A percentile compares a stretch with the other conserved stretches of the same genome.
Evolutionary conservation across 1,140 invertebrate species (phyloP).

Genomic region (Wasmannia auropunctata): DNA sequence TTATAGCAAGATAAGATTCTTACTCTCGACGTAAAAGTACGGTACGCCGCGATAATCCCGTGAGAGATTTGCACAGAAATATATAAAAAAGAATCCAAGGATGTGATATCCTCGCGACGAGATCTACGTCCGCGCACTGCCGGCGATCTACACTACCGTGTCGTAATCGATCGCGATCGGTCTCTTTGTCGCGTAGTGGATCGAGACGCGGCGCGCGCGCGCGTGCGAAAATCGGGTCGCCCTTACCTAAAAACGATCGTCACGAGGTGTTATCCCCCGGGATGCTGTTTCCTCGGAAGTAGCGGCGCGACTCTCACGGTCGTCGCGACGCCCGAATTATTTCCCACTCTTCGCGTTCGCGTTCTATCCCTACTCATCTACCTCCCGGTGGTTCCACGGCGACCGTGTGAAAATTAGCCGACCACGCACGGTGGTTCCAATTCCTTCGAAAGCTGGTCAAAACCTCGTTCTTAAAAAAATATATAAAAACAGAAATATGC

Average conservation of each 20-base stretch:
- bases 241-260: conserved; percentile 79
- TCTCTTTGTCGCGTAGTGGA: neutral
- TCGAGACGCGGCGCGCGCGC: neutral
- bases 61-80: neutral
- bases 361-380: conserved; percentile 60
- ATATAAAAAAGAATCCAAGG: neutral
- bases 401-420: neutral
- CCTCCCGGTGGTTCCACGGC: conserved; percentile 15
- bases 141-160: neutral
- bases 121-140: neutral
- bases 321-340: conserved; percentile 74
- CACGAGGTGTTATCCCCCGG: conserved; percentile 75
- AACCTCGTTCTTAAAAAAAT: neutral
- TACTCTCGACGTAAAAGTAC: neutral
- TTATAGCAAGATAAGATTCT: neutral
- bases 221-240: conserved; percentile 59
- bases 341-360: conserved; percentile 63
- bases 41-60: too few species aligned
- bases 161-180: neutral
- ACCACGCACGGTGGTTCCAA: neutral
- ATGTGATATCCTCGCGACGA: neutral
- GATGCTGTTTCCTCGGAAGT: conserved; percentile 81
- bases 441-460: neutral
- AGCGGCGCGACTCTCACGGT: conserved; percentile 80
- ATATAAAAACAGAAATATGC: too few species aligned